phyloP scores from a whole-genome alignment of 30 jellyfish, hydroid and myxozoan species.

The Turritopsis rubra region DNA sequence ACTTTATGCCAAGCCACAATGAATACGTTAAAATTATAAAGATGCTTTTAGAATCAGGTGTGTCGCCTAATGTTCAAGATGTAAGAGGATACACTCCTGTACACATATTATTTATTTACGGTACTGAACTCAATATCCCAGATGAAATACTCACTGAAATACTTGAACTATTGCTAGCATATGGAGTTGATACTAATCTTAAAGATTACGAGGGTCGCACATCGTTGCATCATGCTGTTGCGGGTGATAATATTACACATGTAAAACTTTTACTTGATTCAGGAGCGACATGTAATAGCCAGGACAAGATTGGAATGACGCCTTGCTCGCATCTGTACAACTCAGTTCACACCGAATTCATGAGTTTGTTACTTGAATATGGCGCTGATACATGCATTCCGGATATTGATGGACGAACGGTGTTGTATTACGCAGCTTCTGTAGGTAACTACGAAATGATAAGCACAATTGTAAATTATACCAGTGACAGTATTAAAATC shows the following conservation, averaged over 20 bases:
- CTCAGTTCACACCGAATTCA: slow-evolving; percentile 15
- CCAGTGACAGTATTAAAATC: not conserved
- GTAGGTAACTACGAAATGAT: not conserved
- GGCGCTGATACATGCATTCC: slow-evolving; percentile 58
- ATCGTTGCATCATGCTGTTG: slow-evolving; percentile 54
- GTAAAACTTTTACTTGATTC: not conserved
- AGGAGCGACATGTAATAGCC: not conserved
- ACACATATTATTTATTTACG: not conserved
- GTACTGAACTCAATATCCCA: not conserved
- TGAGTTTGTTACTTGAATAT: slow-evolving; percentile 46
- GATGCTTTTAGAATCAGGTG: not conserved
- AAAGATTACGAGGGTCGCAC: slow-evolving; percentile 50
- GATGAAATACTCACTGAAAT: not conserved
- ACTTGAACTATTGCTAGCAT: slow-evolving; percentile 28
- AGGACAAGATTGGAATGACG: not conserved
- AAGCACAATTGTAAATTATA: not conserved
- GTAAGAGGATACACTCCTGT: not conserved
- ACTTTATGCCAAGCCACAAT: not conserved
- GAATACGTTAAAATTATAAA: not conserved
- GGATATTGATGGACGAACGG: slow-evolving; percentile 59
- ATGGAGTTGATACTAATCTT: slow-evolving; percentile 57
- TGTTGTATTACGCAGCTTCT: slow-evolving; percentile 54
- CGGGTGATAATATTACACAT: not conserved
- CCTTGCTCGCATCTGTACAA: not conserved
- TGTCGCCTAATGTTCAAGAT: not conserved